Base-by-base conservation (phyloP, 1,140 invertebrate species). In the Zeugodacus cucurbitae region DNA sequence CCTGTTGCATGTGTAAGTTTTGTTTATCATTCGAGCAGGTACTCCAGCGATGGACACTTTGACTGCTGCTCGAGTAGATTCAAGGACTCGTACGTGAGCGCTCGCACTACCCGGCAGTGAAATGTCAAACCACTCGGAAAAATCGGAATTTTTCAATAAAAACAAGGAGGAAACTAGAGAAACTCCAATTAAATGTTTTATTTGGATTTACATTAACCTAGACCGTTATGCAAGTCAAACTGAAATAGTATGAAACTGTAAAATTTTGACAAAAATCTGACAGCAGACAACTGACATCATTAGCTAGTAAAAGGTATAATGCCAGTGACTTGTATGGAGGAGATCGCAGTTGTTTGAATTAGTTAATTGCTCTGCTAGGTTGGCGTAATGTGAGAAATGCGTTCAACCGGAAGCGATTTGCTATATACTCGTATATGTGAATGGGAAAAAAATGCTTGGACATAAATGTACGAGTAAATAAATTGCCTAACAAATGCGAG, bases 1-100 rank as follows among this genome's bases (percentile, higher is more conserved):
- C 67, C 67, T 74, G 67, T 74, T 74, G 67, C 67, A 74, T 74
- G 67, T 34, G 67, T 74, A 74, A 74, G 67, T 74, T 74, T 74
- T 74, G 67, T 74, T 74, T 74, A 74, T 74, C 67, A 74, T 74
- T 74, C 34, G 34, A 74, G 67, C 7, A 74, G 67, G 34, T 41
- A 74, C 67, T 41, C 67, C 3, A 74, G 34, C 20, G 34, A 41
- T 14, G 67, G 67, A 74, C 67, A 74, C 67, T 74, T 37, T 37
- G 34, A 74, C 67, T 37, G 26, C 58, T 62, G 14, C n/a, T 62
- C 26, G n/a, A 62, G 58, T 54, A 54, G 48, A 54, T 20, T 54
- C 48, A 54, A 62, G 58, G 10, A 11, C 26, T 26, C 58, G 58
- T n/a, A 62, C 8, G 58, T 58, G 22, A 54, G 14, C 3, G 57